phyloP scores from a whole-genome alignment of 92 coral and sea anemone species.

The Montipora capitata region DNA sequence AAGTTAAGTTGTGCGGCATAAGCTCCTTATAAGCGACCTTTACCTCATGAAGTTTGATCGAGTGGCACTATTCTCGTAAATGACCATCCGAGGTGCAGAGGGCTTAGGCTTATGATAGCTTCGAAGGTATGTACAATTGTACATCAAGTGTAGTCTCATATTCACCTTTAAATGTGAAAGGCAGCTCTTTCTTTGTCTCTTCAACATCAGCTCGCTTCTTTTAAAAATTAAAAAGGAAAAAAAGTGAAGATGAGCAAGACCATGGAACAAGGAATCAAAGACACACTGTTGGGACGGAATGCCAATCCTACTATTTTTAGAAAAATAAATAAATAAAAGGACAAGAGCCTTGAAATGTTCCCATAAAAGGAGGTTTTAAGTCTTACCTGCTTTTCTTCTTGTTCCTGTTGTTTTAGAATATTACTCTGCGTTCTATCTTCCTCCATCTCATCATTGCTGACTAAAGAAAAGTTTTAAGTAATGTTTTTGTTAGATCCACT shows the following conservation, averaged over 20 bases:
- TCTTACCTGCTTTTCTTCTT: neutral
- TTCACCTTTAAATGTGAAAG: conserved; percentile 86
- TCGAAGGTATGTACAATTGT: neutral
- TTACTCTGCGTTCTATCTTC: neutral
- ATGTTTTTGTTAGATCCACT: neutral
- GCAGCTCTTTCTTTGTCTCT: conserved; percentile 66
- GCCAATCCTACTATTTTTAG: no score
- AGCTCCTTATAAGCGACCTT: no score
- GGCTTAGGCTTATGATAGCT: no score
- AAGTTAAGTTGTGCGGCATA: no score
- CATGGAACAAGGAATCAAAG: no score
- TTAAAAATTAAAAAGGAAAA: neutral
- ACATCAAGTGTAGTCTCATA: neutral
- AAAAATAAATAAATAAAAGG: neutral
- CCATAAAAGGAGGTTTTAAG: neutral
- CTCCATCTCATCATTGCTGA: conserved; percentile 31
- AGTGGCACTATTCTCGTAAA: no score
- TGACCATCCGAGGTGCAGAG: no score
- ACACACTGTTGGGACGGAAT: no score
- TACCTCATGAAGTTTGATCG: no score
- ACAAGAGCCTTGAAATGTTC: neutral
- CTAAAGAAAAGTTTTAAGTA: neutral
- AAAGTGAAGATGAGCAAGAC: neutral
- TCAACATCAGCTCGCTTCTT: neutral
- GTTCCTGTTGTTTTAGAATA: neutral